Evolutionary conservation across 2,888 invertebrate species (phyloP), one percentile per base, ranked within the genome.

Genomic region (Biston stratarius): DNA sequence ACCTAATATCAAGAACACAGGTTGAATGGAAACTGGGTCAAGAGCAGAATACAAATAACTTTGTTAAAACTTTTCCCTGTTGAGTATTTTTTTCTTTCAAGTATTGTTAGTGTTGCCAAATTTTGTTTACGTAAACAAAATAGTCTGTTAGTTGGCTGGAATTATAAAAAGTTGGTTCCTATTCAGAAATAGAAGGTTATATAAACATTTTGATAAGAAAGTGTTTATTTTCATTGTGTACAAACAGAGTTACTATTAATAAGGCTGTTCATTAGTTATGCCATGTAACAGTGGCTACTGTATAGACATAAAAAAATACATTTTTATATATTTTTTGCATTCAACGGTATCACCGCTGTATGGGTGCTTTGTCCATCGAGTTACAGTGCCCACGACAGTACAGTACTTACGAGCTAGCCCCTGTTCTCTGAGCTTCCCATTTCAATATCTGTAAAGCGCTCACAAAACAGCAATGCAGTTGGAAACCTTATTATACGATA

Each of bases 11-110:
- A 24, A 59, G 14, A 53, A 49, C 38, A 55, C 40, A 56, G 51
- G 51, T 64, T 34, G 12, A 62, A 63, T 14, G 66, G 55, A 74
- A 63, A 63, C 24, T 44, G 44, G 69, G 70, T 59, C 69, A 72
- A 56, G 53, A 71, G 66, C 51, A 34, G 45, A 64, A 64, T 58
- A 61, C 53, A 59, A 69, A 75, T 56, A 68, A 69, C 59, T 69
- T 71, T 67, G 58, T 63, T 67, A 64, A 64, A 74, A 68, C 73
- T 66, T 68, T 64, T 55, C 63, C 59, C 49, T 51, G 58, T 60
- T 61, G 51, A 52, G 11, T 53, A 45, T 56, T 47, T 56, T 40
- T 12, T 56, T 58, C 55, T 52, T 60, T 61, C 55, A 42, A 51
- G 24, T 38, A 51, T 14, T 47, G 45, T 15, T 61, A 52, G 47